These are phyloP conservation scores for Eupithecia pulchellata DNA, from an alignment of 2,888 invertebrate species.

Conservation along the genomic window DNA sequence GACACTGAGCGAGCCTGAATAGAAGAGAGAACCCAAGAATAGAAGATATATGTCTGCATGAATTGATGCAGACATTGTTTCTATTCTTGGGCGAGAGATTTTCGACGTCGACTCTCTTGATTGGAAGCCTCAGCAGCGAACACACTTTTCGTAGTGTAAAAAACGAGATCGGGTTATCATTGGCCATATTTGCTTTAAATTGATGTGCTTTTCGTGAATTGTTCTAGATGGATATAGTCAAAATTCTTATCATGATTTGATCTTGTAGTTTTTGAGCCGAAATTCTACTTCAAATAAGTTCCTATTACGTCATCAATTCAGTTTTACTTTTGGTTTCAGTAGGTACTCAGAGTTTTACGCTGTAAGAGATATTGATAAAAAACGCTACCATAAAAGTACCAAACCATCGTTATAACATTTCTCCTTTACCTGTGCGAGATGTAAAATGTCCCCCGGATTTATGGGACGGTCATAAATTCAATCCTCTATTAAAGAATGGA, in stretches of 20 bases:
- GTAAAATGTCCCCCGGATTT: conserved; percentile 52
- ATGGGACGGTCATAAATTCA: conserved; percentile 54
- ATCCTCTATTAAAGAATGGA: conserved; percentile 49
- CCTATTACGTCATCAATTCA: too few relatives aligned
- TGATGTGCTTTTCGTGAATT: too few relatives aligned
- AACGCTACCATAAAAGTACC: background rate
- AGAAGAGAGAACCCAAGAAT: too few relatives aligned
- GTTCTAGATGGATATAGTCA: background rate
- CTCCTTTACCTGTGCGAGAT: conserved; percentile 34
- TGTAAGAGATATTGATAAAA: background rate
- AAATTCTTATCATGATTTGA: background rate
- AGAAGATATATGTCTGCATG: too few relatives aligned
- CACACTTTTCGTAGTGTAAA: background rate
- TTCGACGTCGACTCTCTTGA: background rate
- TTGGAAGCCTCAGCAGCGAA: background rate
- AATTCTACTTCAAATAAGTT: too few relatives aligned
- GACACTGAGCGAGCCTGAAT: background rate
- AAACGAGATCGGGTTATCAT: background rate
- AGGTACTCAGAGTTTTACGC: too few relatives aligned
- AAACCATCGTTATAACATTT: conserved; percentile 3
- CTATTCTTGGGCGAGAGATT: background rate
- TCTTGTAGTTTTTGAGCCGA: background rate
- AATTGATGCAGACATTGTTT: background rate
- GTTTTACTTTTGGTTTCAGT: too few relatives aligned
- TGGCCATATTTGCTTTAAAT: background rate